Evolutionary conservation across 1,140 invertebrate genomes (phyloP).

Genomic region (Portunus trituberculatus): DNA sequence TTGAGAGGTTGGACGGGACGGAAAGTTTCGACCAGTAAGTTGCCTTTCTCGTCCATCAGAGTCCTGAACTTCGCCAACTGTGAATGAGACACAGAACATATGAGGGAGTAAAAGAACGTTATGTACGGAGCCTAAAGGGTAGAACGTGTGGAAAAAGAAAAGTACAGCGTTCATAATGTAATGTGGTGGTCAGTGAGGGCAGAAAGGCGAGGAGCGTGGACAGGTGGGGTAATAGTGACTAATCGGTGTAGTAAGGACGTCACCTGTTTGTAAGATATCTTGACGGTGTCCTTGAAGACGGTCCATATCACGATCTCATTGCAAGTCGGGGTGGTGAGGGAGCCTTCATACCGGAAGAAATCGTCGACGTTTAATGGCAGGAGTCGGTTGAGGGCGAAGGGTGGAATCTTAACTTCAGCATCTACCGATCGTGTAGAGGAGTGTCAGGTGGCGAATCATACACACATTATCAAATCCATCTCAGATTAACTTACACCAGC

Average conservation of each 20-base stretch:
- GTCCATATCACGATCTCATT: conserved; percentile 88
- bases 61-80: conserved; percentile 50
- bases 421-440: not conserved
- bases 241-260: too few species aligned
- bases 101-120: not conserved
- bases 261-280: conserved; percentile 84
- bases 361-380: not conserved
- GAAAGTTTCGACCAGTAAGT: conserved; percentile 79
- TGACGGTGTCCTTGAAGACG: conserved; percentile 84
- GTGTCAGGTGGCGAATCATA: not conserved
- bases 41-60: conserved; percentile 72
- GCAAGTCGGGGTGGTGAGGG: conserved; percentile 88
- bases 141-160: not conserved
- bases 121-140: not conserved
- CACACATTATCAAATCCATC: not conserved
- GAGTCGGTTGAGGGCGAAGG: conserved; percentile 29
- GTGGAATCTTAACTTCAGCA: not conserved
- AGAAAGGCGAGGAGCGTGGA: not conserved
- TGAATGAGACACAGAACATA: not conserved
- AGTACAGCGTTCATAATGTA: not conserved
- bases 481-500: not conserved
- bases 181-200: not conserved
- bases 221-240: too few species aligned
- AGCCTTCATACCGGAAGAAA: conserved; percentile 87
- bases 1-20: conserved; percentile 79